Base-by-base conservation (phyloP, 2,888 invertebrate genomes). In the Mystacides longicornis region DNA sequence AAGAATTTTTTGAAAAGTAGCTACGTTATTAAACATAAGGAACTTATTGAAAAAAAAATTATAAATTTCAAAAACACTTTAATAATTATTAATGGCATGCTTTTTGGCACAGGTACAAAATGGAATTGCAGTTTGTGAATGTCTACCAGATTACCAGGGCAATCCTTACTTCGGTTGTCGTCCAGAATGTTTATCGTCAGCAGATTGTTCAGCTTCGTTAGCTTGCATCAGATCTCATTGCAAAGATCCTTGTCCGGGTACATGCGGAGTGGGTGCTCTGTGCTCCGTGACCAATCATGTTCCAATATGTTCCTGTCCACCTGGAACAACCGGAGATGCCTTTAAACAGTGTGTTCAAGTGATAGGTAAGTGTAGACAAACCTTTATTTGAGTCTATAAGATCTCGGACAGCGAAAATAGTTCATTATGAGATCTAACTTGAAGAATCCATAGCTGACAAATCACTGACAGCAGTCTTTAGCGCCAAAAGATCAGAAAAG, bases 131-230 rank as follows among this genome's bases (percentile, higher is more conserved):
- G 79, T 81, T 51, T 93, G 92, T 66, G 79, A 81, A 53, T 92
- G 90, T 70, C 72, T 84, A 54, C 78, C 81, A 27, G 85, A 85
- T 56, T 82, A 87, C 63, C 81, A 81, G 60, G 89, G 89, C 20
- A 87, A 87, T 69, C 88, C 89, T 0, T 86, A 87, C 67, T 81
- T 85, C 60, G 82, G 81, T 45, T 88, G 88, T 66, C 79, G 87
- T 62, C 92, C 92, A 0, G 93, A 93, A 70, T 93, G 93, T 69
- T 77, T 93, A 2, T 85, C 88, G 52, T 93, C 93, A 67, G 86
- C 87, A n/a, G 93, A 93, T 64, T 94, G 93, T 70, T 80, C 89
- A 0, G 81, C 87, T 54, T 83, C 89, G 62, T 83, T 85, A 63
- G 86, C 89, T 1, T 93, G 93, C 66, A 86, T 87, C 64, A 82